Percentiles rank a stretch among this genome's conserved stretches.
phyloP scores from a whole-genome alignment of 2,113 vertebrate species.

The Paramormyrops kingsleyae region DNA sequence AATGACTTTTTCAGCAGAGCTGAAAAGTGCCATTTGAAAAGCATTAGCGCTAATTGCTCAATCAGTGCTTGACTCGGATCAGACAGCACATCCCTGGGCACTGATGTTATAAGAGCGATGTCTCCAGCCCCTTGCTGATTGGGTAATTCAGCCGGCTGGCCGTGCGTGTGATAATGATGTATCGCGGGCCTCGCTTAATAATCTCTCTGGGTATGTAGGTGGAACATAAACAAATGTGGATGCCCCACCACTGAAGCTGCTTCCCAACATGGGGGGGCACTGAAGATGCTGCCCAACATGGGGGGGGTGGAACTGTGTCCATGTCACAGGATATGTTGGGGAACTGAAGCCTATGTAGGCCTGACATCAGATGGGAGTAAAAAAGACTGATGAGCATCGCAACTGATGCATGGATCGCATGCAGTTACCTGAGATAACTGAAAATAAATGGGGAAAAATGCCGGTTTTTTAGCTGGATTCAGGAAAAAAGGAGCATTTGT shows the following conservation, averaged over 20 bases:
- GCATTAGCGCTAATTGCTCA: constrained; percentile 16
- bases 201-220: neutral
- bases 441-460: neutral
- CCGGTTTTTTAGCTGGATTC: neutral
- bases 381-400: neutral
- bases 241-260: neutral
- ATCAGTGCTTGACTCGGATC: neutral
- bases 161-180: neutral
- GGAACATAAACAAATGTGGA: neutral
- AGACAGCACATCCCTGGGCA: neutral
- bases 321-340: neutral
- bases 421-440: neutral
- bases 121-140: neutral
- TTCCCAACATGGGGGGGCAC: neutral
- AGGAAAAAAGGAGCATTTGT: neutral
- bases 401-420: neutral
- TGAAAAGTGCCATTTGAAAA: constrained; percentile 21
- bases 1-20: constrained; percentile 20
- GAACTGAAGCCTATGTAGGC: neutral
- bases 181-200: neutral
- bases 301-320: neutral
- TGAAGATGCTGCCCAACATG: neutral
- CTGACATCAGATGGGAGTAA: neutral
- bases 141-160: neutral
- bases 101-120: neutral